phyloP scores from a whole-genome alignment of 2,113 vertebrate species.

The Equus quagga region DNA sequence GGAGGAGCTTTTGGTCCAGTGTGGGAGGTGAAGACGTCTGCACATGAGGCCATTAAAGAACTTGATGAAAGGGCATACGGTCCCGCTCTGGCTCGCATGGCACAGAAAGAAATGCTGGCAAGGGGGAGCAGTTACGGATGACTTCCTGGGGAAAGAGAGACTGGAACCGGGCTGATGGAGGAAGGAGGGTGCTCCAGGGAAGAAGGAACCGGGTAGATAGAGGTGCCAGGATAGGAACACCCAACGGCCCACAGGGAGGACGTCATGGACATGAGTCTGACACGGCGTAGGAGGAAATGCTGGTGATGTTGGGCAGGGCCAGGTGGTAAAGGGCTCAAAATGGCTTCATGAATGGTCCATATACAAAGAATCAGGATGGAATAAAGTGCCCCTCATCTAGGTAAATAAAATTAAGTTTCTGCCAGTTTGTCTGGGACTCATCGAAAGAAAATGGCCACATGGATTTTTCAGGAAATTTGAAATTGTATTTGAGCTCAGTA shows the following conservation, averaged over 20 bases:
- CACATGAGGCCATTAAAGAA: not conserved
- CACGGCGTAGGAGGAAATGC: accelerated
- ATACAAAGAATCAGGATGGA: not conserved
- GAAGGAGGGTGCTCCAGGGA: not conserved
- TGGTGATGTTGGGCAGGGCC: not conserved
- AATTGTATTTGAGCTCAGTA: not conserved
- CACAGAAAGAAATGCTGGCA: not conserved
- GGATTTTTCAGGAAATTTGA: not conserved
- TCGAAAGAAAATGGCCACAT: not conserved
- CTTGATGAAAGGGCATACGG: not conserved
- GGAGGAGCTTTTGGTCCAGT: not conserved
- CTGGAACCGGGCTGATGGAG: not conserved
- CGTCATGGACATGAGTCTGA: not conserved
- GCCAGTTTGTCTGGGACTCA: not conserved
- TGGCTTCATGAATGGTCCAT: not conserved
- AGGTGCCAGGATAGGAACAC: not conserved
- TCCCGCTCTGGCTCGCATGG: not conserved
- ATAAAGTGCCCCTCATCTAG: not conserved
- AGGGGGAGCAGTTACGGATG: not conserved
- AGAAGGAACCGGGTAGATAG: not conserved
- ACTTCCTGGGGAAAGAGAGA: not conserved
- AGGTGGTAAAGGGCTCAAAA: not conserved
- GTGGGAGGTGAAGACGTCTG: not conserved
- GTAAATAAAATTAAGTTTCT: conserved; percentile 34
- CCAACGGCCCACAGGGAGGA: accelerated